Evolutionary conservation across 2,797 vertebrate genomes (phyloP), one percentile per base, ranked within the genome.

Genomic region (Notolepis coatsorum): DNA sequence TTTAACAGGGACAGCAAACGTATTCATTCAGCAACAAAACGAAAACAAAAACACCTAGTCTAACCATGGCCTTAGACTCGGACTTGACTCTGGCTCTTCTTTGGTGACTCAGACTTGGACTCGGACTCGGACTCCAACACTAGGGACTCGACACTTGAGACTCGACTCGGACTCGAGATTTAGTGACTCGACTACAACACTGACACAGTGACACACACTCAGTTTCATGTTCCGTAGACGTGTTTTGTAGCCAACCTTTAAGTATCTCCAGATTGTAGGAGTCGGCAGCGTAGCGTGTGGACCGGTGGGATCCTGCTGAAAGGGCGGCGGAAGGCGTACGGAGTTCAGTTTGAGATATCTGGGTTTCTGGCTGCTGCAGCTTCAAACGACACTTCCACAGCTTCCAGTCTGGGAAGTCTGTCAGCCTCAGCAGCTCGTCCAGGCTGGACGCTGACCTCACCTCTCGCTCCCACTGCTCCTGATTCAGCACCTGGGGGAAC

Each of bases 321-420:
- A 93, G 17, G 1, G 63, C 67, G 0, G 84, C 61, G 1, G 80
- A 71, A 25, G 82, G 71, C 1, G 80, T 80, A 24, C 79, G 79
- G 18, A 55, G 38, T 6, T 89, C 84, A 0, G 77, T 48, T 15
- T 18, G 50, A 62, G 68, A 45, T 7, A 49, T 23, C 27, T 68
- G 66, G 0, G 57, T 59, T 13, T 91, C 87, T 4, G 92, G 68
- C 45, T 90, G 91, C 82, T 95, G 95, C 51, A 97, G 92, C 56
- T 94, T 94, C 65, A 96, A 79, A 2, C 95, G 91, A 84, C 96
- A 98, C 72, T 94, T 94, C 97, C 97, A 99, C 73, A 98, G 73
- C 88, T 98, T 97, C 95, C 96, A 96, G 84, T 98, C 96, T 3
- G 96, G 95, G 3, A 96, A 96, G 70, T 98, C 94, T 1, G 95